Conservation (phyloP, 2,113 vertebrate genomes). For the Rhipidura dahli region DNA sequence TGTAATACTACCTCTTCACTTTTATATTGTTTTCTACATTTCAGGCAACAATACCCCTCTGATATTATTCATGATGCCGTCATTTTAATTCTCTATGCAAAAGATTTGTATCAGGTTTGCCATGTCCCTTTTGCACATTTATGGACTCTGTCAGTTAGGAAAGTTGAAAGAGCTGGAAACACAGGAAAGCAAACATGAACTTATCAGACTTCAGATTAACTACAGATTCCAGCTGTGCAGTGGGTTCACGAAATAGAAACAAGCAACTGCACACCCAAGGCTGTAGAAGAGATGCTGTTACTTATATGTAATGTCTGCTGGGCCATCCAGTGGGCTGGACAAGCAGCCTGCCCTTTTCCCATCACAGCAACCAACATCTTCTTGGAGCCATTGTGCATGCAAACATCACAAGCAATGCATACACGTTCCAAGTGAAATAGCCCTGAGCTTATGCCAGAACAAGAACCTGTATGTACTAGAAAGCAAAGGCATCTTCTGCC, state of each 20-base stretch:
- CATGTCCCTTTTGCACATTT: not conserved
- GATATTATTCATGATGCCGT: not conserved
- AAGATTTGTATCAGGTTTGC: not conserved
- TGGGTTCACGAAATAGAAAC: not conserved
- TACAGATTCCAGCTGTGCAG: not conserved
- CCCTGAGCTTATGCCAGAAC: fast-evolving
- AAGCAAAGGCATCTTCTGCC: not conserved
- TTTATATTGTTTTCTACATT: not conserved
- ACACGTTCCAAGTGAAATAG: not conserved
- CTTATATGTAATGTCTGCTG: not conserved
- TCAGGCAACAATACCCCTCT: not conserved
- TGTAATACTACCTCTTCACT: not conserved
- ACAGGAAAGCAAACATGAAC: not conserved
- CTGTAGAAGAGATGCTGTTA: not conserved
- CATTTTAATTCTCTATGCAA: not conserved
- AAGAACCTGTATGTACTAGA: not conserved
- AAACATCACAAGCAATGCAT: not conserved
- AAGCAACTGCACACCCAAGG: not conserved
- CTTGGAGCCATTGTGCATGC: fast-evolving
- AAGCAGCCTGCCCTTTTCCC: not conserved
- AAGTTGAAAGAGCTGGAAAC: not conserved
- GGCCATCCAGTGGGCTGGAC: not conserved
- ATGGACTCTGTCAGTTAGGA: not conserved
- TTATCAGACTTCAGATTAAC: not conserved
- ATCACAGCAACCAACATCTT: not conserved